A percentile compares a stretch with the other conserved stretches of the same genome.
Conservation (phyloP, 2,888 invertebrate genomes). For the Eurytoma adleriae region DNA sequence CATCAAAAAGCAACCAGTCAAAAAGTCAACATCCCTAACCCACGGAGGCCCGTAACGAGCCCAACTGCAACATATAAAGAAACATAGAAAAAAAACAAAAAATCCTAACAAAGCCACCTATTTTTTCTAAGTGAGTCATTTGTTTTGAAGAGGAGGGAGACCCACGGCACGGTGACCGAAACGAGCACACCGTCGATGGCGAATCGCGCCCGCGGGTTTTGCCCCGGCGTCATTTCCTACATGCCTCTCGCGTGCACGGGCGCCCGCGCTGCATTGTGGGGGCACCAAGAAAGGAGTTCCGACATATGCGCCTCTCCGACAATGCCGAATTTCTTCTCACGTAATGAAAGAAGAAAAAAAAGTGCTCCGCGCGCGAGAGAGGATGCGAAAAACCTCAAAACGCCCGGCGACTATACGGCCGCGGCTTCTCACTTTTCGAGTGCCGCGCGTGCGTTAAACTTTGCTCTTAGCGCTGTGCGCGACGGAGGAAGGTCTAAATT, state of each 20-base stretch:
- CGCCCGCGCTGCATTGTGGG: not conserved
- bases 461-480: not conserved
- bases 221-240: slow-evolving; percentile 29
- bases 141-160: slow-evolving; percentile 17
- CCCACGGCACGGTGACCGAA: not conserved
- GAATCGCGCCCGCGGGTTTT: slow-evolving; percentile 24
- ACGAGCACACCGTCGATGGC: not conserved
- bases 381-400: not conserved
- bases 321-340: slow-evolving; percentile 50
- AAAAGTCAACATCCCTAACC: too few relatives aligned
- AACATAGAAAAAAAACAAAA: not conserved
- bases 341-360: slow-evolving; percentile 32
- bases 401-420: not conserved
- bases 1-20: too few relatives aligned
- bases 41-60: too few relatives aligned
- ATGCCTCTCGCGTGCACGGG: slow-evolving; percentile 4
- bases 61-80: too few relatives aligned
- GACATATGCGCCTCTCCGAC: slow-evolving; percentile 32
- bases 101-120: not conserved
- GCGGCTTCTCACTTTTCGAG: slow-evolving; percentile 13
- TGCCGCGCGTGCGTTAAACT: slow-evolving; percentile 14
- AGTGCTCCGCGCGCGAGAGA: slow-evolving; percentile 33
- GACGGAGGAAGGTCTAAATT: too few relatives aligned
- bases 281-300: slow-evolving; percentile 11
- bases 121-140: slow-evolving; percentile 38